Conservation (phyloP, 2,888 invertebrate species). For the Drosophila phalerata region DNA sequence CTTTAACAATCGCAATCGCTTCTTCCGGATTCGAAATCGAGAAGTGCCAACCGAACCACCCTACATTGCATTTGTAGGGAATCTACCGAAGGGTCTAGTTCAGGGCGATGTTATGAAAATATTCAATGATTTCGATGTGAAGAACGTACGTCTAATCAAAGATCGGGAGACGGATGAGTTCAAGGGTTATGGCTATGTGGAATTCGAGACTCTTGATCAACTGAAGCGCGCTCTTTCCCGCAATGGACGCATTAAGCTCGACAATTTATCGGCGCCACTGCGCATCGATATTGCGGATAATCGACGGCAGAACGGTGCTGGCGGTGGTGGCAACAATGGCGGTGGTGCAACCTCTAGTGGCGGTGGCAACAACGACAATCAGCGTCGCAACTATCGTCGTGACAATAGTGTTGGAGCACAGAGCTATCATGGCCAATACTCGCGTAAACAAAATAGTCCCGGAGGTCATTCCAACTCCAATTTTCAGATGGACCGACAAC, state of each 20-base stretch:
- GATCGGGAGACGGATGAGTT: slow-evolving; percentile 98
- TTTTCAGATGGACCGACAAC: slow-evolving; percentile 21
- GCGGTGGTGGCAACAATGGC: slow-evolving; percentile 36
- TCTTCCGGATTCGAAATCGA: slow-evolving; percentile 71
- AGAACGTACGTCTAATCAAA: slow-evolving; percentile 96
- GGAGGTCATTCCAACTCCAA: slow-evolving; percentile 30
- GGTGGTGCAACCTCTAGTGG: slow-evolving; percentile 43
- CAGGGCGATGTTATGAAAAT: slow-evolving; percentile 97
- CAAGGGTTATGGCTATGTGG: slow-evolving; percentile 99
- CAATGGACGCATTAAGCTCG: slow-evolving; percentile 92
- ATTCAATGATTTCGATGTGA: slow-evolving; percentile 89
- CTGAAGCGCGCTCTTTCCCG: slow-evolving; percentile 92
- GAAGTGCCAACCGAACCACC: slow-evolving; percentile 95
- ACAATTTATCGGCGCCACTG: slow-evolving; percentile 88
- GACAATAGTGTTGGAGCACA: slow-evolving; percentile 53
- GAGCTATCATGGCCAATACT: slow-evolving; percentile 31
- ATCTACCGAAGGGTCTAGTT: slow-evolving; percentile 94
- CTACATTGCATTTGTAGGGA: slow-evolving; percentile 97
- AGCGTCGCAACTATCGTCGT: slow-evolving; percentile 56
- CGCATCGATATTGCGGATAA: slow-evolving; percentile 95
- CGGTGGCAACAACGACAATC: slow-evolving; percentile 35
- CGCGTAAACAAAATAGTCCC: slow-evolving; percentile 32
- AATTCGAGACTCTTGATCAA: slow-evolving; percentile 93
- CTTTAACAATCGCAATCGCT: slow-evolving; percentile 47
- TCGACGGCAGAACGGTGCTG: slow-evolving; percentile 86